Evolutionary conservation across 30 jellyfish, hydroid and myxozoan species (phyloP).

Genomic region (Turritopsis dohrnii): DNA sequence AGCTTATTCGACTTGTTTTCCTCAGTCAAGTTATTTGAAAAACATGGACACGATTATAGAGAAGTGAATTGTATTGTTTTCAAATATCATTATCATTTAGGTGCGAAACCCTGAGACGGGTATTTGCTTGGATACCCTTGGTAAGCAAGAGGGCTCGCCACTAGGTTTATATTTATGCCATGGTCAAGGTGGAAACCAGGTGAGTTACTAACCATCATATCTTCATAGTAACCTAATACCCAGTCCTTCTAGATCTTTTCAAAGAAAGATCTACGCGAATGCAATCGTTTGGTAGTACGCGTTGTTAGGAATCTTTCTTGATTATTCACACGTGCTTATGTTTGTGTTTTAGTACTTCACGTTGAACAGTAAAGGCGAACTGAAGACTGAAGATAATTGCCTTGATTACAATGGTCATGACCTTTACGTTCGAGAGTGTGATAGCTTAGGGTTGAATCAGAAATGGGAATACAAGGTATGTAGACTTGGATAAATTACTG

Average conservation of each 20-base stretch:
- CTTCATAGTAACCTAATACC: neutral
- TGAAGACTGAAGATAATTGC: conserved; percentile 91
- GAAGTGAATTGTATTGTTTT: no score
- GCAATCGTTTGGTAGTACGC: no score
- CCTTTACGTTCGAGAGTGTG: conserved; percentile 82
- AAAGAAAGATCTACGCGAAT: no score
- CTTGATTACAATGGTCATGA: conserved; percentile 82
- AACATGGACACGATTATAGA: no score
- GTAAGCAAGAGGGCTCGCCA: conserved; percentile 98
- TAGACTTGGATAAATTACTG: no score
- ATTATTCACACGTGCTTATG: no score
- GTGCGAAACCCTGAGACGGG: conserved; percentile 87
- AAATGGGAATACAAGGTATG: conserved; percentile 75
- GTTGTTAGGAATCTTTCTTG: no score
- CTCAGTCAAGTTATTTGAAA: no score
- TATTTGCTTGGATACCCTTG: conserved; percentile 89
- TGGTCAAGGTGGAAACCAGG: conserved; percentile 99
- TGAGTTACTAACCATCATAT: neutral
- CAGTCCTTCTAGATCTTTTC: neutral
- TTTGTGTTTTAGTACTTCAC: conserved; percentile 69
- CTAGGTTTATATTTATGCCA: conserved; percentile 87
- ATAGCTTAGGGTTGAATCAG: conserved; percentile 76
- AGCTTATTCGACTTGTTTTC: no score
- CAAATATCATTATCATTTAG: conserved; percentile 33
- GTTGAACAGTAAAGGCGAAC: conserved; percentile 79